Base-by-base conservation (phyloP, 2,888 invertebrate genomes). In the Acleris literana region DNA sequence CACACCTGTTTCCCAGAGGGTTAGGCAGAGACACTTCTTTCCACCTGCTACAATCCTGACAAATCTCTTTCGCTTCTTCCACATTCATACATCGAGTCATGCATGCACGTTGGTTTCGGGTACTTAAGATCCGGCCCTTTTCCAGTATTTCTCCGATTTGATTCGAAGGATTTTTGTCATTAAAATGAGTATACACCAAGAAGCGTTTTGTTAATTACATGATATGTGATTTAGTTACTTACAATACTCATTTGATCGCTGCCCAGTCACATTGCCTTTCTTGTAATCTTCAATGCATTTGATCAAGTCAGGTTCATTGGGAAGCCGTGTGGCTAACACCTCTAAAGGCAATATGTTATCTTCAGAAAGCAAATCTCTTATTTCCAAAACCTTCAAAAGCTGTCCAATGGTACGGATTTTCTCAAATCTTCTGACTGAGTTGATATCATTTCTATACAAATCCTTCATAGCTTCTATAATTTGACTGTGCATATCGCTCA, bases 351-450 rank as follows among this genome's bases (percentile, higher is more conserved):
- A 74, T 11, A 92, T 79, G 66, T 88, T 83, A 59, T 86, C 82
- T 72, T 88, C 88, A 13, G 88, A 86, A 49, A 92, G 70, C 11
- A 85, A 68, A 68, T 87, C 86, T 69, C 92, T 76, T 18, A 87
- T 72, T 81, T 92, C 92, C 63, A 92, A 76, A 53, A 90, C 73
- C 25, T 76, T 80, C 7, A 92, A 68, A 44, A 92, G 75, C 46
- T 91, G 77, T 5, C 84, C 79, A 56, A 90, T 79, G 5, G 80
- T 83, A 22, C 68, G 77, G 44, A 91, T 85, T 73, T 84, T 75
- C 75, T 92, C 92, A 70, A 76, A 87, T 70, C 85, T 79, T 71
- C 92, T 81, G 2, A 82, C 76, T 2, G 92, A 92, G 71, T 92
- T 90, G 54, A 92, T 90, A 17, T 79, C 82, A 33, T 82, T 81